Base-by-base conservation (phyloP, 2,113 vertebrate species). In the Aramus guarauna region DNA sequence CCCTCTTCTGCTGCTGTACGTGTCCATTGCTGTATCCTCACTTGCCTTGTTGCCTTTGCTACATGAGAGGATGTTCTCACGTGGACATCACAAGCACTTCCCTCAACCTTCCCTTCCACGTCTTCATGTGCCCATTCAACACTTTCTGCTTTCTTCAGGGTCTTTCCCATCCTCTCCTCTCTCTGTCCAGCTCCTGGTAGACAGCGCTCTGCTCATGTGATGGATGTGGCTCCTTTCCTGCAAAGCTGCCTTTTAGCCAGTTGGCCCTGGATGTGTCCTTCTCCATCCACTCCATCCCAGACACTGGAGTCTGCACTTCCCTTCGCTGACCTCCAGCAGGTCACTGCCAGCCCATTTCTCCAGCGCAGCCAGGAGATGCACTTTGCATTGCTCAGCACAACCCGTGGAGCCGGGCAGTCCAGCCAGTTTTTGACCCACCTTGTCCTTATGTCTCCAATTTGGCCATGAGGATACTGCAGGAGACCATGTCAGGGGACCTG, bases 141-240 rank as follows among this genome's bases (percentile, higher is more conserved):
- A 24, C n/a, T 76, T 88, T 37, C 66, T 72, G 37, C 27, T 79
- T 11, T 22, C 71, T 67, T 63, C 37, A 45, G 34, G 56, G 32
- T 68, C 37, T 79, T 89, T 64, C 45, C 58, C 34, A 48, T 13
- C 30, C 62, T 83, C 15, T 47, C 26, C 15, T 47, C 26, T 53
- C 71, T 30, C 5, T 4, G 39, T 56, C 19, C 80, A 32, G 29
- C 37, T 64, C 45, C 36, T 8, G 5, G 30, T 34, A 37, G 22
- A 22, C 36, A 39, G 4, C 1, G 0, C 47, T 88, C 66, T 96
- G 56, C 37, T 72, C 0, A 0, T 29, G 34, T 32, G 58, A 19
- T 55, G 62, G 41, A 59, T 14, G 23, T 24, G 27, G 14, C 18
- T 85, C 11, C 53, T 83, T 79, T 63, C n/a, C 67, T 72, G 52